Evolutionary conservation across 2,888 invertebrate genomes (phyloP).

Genomic region (Opisthograptis luteolata): DNA sequence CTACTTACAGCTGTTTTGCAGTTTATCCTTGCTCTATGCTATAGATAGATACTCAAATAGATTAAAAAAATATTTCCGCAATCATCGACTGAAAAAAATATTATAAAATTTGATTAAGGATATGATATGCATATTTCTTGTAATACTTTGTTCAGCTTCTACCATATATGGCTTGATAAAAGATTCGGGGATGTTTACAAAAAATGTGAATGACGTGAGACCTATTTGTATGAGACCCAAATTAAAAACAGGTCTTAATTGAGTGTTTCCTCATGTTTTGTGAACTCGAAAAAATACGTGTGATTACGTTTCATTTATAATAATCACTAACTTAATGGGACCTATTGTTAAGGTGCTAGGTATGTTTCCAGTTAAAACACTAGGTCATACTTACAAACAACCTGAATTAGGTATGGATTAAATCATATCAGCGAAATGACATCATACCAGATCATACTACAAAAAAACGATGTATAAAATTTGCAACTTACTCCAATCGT

Average conservation of each 20-base stretch:
- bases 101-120: no score
- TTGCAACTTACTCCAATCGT: no score
- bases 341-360: slow-evolving; percentile 31
- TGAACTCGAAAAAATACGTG: slow-evolving; percentile 23
- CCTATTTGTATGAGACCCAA: no score
- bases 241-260: slow-evolving; percentile 25
- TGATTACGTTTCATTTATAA: slow-evolving; percentile 33
- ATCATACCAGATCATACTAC: slow-evolving; percentile 3
- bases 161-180: background rate
- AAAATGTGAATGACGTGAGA: slow-evolving; percentile 31
- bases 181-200: slow-evolving; percentile 8
- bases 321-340: slow-evolving; percentile 28
- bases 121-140: slow-evolving; percentile 1
- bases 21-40: no score
- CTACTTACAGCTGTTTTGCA: no score
- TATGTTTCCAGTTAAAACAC: slow-evolving; percentile 5
- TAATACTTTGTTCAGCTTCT: background rate
- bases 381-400: slow-evolving; percentile 5
- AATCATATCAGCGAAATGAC: slow-evolving; percentile 14
- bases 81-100: no score
- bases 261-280: slow-evolving; percentile 29
- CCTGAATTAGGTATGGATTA: slow-evolving; percentile 11
- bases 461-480: background rate
- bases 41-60: no score
- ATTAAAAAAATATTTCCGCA: no score